phyloP scores from a whole-genome alignment of 2,888 invertebrate genomes.

The Philopedon plagiatum region DNA sequence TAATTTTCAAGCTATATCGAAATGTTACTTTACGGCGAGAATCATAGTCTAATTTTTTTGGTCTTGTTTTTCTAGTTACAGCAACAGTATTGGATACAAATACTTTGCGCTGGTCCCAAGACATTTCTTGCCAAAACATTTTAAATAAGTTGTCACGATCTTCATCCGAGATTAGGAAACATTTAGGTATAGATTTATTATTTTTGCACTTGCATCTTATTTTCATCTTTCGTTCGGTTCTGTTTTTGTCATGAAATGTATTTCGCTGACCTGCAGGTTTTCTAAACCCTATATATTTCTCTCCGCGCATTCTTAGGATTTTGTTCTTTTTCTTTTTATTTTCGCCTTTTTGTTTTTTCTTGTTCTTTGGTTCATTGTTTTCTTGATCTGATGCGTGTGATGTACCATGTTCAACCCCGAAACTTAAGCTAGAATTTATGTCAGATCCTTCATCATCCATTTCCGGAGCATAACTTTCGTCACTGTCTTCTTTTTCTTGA shows the following conservation, averaged over 20 bases:
- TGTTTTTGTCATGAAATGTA: background rate
- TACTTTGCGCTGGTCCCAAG: constrained; percentile 10
- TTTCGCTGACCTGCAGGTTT: background rate
- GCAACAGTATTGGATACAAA: constrained; percentile 24
- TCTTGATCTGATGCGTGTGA: too few relatives aligned
- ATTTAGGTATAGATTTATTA: background rate
- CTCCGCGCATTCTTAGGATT: too few relatives aligned
- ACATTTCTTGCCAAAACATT: constrained; percentile 2
- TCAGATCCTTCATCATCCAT: too few relatives aligned
- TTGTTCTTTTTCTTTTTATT: too few relatives aligned
- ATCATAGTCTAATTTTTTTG: constrained; percentile 10
- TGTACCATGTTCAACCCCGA: too few relatives aligned
- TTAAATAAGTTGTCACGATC: background rate
- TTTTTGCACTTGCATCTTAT: background rate
- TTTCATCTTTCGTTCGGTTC: background rate
- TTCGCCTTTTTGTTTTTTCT: background rate
- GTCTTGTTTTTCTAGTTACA: constrained; percentile 10
- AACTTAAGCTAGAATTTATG: too few relatives aligned
- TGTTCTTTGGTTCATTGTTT: background rate
- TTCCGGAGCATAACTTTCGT: too few relatives aligned
- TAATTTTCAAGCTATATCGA: constrained; percentile 12
- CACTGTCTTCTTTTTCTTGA: too few relatives aligned
- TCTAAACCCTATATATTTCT: too few relatives aligned
- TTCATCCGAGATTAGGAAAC: background rate
- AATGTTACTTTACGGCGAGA: constrained; percentile 20